Percentiles rank a stretch among this genome's conserved stretches.
Evolutionary conservation across 1,140 invertebrate genomes (phyloP).

Genomic region (Colletes gigas): DNA sequence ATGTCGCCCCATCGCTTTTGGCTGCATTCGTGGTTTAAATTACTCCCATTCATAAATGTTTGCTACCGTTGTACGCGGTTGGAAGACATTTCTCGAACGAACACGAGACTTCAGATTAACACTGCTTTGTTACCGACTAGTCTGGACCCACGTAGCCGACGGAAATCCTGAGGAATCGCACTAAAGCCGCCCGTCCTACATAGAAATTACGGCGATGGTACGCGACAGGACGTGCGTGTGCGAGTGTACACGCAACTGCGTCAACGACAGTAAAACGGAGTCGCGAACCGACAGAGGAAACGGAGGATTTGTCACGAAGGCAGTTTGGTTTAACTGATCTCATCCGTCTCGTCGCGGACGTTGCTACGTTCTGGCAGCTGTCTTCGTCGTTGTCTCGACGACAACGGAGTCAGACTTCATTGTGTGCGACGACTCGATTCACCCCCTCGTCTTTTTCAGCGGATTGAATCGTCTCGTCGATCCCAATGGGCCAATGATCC

Average conservation of each 20-base stretch:
- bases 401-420: conserved; percentile 35
- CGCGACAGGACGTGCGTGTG: conserved; percentile 22
- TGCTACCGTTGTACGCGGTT: neutral
- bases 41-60: neutral
- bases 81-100: neutral
- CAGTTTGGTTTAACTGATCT: conserved; percentile 81
- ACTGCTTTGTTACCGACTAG: conserved; percentile 16
- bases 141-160: conserved; percentile 23
- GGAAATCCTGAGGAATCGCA: conserved; percentile 56
- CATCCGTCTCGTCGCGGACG: conserved; percentile 78
- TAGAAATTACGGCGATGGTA: conserved; percentile 38
- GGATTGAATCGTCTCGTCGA: conserved; percentile 56
- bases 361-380: conserved; percentile 59
- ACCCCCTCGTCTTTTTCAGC: conserved; percentile 12
- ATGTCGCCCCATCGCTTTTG: too few relatives aligned
- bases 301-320: conserved; percentile 79
- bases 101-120: conserved; percentile 12
- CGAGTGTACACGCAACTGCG: conserved; percentile 46
- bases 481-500: conserved; percentile 43
- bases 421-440: conserved; percentile 31
- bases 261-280: conserved; percentile 49
- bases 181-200: conserved; percentile 45
- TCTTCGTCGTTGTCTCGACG: conserved; percentile 56
- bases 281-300: conserved; percentile 73
- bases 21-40: too few relatives aligned